Evolutionary conservation across 2,797 vertebrate genomes (phyloP).

Genomic region (Anas acuta): DNA sequence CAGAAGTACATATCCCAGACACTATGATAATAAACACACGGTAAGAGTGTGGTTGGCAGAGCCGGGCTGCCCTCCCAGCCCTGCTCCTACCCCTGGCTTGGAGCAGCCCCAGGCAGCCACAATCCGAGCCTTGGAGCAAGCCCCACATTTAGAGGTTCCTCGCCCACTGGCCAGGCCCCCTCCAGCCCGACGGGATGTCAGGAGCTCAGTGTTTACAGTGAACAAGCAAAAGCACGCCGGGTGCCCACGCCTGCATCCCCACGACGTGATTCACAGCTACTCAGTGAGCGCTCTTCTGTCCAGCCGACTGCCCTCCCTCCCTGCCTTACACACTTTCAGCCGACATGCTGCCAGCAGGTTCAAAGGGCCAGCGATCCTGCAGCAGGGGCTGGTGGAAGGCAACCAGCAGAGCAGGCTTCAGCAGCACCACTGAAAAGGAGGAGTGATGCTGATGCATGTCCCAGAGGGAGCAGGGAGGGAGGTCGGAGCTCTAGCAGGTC

Average conservation of each 20-base stretch:
- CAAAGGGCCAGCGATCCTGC: neutral
- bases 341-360: neutral
- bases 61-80: neutral
- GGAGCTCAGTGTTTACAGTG: neutral
- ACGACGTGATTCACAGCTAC: neutral
- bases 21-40: neutral
- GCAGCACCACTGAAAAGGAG: neutral
- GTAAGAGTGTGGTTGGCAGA: neutral
- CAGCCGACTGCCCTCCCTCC: neutral
- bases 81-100: accelerated
- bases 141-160: accelerated
- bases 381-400: accelerated
- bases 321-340: neutral
- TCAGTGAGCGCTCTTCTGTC: neutral
- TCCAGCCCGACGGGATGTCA: neutral
- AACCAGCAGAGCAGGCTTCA: accelerated
- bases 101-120: neutral
- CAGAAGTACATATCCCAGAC: neutral
- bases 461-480: accelerated
- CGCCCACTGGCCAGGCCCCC: neutral
- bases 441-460: accelerated
- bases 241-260: neutral
- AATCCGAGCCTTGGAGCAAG: neutral
- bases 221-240: neutral
- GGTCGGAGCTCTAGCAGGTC: neutral